Evolutionary conservation across 2,113 vertebrate genomes (phyloP).

Genomic region (Salminus brasiliensis): DNA sequence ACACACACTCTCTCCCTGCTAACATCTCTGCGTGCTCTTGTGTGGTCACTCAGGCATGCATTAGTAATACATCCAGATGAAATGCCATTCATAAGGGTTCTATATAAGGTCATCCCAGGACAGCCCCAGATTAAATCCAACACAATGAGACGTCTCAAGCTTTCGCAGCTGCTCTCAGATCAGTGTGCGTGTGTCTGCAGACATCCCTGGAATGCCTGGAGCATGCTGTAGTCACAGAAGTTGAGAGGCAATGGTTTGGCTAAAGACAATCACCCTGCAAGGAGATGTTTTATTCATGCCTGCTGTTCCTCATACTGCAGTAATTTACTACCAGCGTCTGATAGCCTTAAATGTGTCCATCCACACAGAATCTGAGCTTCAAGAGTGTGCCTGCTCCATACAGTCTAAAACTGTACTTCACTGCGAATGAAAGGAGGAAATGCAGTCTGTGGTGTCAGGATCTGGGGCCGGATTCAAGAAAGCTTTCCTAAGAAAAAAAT

Average conservation of each 20-base stretch:
- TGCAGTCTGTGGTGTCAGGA: no score
- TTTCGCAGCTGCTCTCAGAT: background rate
- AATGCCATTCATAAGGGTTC: conserved; percentile 33
- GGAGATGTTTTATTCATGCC: conserved; percentile 43
- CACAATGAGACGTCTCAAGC: background rate
- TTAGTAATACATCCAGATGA: conserved; percentile 18
- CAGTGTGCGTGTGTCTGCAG: background rate
- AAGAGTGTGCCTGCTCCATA: background rate
- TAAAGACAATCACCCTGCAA: background rate
- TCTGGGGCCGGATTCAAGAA: no score
- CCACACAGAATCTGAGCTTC: background rate
- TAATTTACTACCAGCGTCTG: conserved; percentile 12
- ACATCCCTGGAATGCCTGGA: background rate
- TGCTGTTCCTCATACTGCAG: background rate
- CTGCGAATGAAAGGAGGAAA: background rate
- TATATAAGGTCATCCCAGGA: conserved; percentile 12
- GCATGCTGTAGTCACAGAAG: background rate
- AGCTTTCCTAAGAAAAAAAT: no score
- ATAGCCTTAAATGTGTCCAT: background rate
- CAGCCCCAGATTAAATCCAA: conserved; percentile 2
- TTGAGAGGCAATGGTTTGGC: background rate
- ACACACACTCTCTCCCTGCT: background rate
- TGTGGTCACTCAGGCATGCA: conserved; percentile 34
- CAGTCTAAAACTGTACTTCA: background rate
- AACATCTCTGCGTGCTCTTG: background rate